A percentile compares a stretch with the other conserved stretches of the same genome.
phyloP scores from a whole-genome alignment of 1,140 invertebrate genomes.

The Drosophila pandora region DNA sequence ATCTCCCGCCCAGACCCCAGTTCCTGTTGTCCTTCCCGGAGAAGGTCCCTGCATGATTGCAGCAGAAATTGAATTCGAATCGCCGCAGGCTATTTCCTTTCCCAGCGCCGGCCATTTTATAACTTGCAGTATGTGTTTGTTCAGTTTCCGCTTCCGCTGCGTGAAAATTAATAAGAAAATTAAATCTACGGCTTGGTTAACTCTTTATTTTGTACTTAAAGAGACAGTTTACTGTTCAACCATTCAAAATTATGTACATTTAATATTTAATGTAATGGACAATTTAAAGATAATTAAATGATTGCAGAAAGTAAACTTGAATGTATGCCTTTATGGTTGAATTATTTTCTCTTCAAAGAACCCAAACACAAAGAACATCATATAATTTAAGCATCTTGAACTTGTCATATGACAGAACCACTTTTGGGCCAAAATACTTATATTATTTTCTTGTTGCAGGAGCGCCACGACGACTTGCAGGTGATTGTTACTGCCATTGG shows the following conservation, averaged over 20 bases:
- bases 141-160: conserved; percentile 39
- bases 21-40: conserved; percentile 23
- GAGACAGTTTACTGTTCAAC: too few species aligned
- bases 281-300: background rate
- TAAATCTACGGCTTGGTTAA: background rate
- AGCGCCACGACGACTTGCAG: conserved; percentile 83
- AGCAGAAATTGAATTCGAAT: conserved; percentile 69
- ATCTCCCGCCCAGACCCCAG: conserved; percentile 23
- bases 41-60: conserved; percentile 54
- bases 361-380: background rate
- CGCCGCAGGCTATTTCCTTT: conserved; percentile 26
- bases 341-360: too few species aligned
- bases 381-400: background rate
- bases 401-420: background rate
- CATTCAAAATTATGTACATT: too few species aligned
- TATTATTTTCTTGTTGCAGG: conserved; percentile 50
- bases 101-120: conserved; percentile 53
- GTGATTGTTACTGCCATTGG: conserved; percentile 80
- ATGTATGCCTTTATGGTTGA: too few species aligned
- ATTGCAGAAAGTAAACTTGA: too few species aligned
- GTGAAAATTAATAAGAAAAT: conserved; percentile 10
- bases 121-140: conserved; percentile 21
- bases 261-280: background rate
- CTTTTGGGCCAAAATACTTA: background rate
- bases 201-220: conserved; percentile 1